A percentile compares a stretch with the other conserved stretches of the same genome.
Conservation (phyloP, 2,113 vertebrate genomes). For the Petrocephalus microphthalmus region DNA sequence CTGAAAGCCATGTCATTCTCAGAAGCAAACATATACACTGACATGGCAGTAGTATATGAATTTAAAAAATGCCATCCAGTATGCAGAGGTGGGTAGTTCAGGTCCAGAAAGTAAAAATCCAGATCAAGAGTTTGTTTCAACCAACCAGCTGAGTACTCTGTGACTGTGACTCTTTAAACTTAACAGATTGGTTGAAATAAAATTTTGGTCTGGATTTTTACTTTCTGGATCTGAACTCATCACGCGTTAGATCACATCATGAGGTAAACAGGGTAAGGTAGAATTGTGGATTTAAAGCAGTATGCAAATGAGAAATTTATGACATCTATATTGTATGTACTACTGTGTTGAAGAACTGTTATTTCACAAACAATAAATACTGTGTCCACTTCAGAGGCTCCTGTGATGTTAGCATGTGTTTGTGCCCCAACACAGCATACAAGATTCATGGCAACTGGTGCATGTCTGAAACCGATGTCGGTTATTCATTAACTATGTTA, state of each 20-base stretch:
- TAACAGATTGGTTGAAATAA: not conserved
- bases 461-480: not conserved
- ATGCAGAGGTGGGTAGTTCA: not conserved
- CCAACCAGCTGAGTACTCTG: not conserved
- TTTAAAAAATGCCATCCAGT: not conserved
- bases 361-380: slow-evolving; percentile 46
- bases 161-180: not conserved
- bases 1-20: not conserved
- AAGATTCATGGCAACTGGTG: not conserved
- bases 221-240: not conserved
- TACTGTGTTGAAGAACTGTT: slow-evolving; percentile 41
- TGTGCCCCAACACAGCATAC: not conserved
- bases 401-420: not conserved
- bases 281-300: not conserved
- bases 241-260: slow-evolving; percentile 15
- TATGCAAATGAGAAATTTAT: not conserved
- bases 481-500: not conserved
- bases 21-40: not conserved
- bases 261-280: not conserved
- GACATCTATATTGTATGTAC: slow-evolving; percentile 33
- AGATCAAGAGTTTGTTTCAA: not conserved
- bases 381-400: not conserved
- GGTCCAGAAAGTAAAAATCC: not conserved
- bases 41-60: not conserved
- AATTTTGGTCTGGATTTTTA: not conserved